These are phyloP conservation scores for Troides helena DNA, from an alignment of 2,888 invertebrate species.

Conservation along the genomic window DNA sequence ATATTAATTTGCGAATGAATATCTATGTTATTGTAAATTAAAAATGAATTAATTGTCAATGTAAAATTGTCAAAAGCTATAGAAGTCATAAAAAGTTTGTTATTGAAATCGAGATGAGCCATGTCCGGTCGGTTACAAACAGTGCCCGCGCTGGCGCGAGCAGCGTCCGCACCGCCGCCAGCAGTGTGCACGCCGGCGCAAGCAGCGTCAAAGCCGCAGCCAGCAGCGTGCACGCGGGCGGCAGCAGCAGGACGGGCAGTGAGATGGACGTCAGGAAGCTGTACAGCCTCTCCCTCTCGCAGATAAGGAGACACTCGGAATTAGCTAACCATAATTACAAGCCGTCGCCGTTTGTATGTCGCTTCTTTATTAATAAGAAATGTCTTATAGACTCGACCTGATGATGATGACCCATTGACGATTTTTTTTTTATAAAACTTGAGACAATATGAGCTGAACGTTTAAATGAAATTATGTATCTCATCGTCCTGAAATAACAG, in stretches of 20 bases:
- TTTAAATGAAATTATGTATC: too few species aligned
- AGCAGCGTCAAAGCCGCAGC: not conserved
- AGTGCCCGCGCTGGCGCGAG: not conserved
- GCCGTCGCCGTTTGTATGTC: slow-evolving; percentile 60
- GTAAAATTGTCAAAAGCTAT: too few species aligned
- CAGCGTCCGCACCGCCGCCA: not conserved
- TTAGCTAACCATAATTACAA: slow-evolving; percentile 51
- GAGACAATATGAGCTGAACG: too few species aligned
- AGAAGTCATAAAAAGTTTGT: too few species aligned
- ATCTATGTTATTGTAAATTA: too few species aligned
- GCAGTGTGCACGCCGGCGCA: not conserved
- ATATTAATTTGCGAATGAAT: too few species aligned
- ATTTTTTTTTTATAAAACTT: too few species aligned
- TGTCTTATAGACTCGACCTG: too few species aligned
- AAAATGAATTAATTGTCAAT: too few species aligned
- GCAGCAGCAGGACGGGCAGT: slow-evolving; percentile 22
- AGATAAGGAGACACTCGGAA: slow-evolving; percentile 47
- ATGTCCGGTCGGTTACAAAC: not conserved
- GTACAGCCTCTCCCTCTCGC: slow-evolving; percentile 55
- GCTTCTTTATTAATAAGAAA: not conserved
- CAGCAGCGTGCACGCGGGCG: slow-evolving; percentile 1
- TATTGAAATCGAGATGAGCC: too few species aligned
- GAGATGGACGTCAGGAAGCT: slow-evolving; percentile 42
- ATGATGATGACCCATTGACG: too few species aligned
- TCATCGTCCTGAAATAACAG: too few species aligned